A percentile compares a stretch with the other conserved stretches of the same genome.
Evolutionary conservation across 2,888 invertebrate genomes (phyloP).

Genomic region (Rhodophaea formosa): DNA sequence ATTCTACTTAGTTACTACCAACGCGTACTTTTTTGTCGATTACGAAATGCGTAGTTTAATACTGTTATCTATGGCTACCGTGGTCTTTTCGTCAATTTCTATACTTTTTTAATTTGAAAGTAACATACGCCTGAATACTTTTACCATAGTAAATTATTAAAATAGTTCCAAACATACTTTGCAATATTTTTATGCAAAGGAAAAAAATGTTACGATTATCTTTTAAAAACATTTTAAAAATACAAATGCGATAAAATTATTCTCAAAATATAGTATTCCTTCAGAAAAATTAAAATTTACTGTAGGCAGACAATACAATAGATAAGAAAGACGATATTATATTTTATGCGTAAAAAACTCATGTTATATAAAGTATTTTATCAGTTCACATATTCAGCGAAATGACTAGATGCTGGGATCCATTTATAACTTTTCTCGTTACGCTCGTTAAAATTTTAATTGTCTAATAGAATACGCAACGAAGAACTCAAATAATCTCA

Average conservation of each 20-base stretch:
- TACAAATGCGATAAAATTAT: too few relatives aligned
- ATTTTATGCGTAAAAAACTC: too few relatives aligned
- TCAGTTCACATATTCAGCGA: not conserved
- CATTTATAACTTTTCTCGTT: constrained; percentile 48
- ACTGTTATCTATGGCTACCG: not conserved
- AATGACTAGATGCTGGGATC: constrained; percentile 21
- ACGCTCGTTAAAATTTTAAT: constrained; percentile 32
- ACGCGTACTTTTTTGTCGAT: constrained; percentile 10
- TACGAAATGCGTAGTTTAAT: not conserved
- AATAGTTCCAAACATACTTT: not conserved
- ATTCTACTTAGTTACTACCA: constrained; percentile 28
- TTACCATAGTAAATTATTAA: not conserved
- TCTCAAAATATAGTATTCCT: too few relatives aligned
- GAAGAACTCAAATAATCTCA: not conserved
- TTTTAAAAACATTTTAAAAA: too few relatives aligned
- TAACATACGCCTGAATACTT: not conserved
- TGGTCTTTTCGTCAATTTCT: not conserved
- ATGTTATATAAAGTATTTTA: too few relatives aligned
- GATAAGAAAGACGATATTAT: too few relatives aligned
- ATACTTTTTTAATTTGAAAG: not conserved
- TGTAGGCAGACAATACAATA: too few relatives aligned
- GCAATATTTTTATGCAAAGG: too few relatives aligned
- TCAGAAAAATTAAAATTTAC: too few relatives aligned
- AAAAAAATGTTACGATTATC: too few relatives aligned
- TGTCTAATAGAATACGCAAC: not conserved